These are phyloP conservation scores for Phyllotis vaccarum DNA, from an alignment of 2,797 vertebrate species.

Conservation along the genomic window DNA sequence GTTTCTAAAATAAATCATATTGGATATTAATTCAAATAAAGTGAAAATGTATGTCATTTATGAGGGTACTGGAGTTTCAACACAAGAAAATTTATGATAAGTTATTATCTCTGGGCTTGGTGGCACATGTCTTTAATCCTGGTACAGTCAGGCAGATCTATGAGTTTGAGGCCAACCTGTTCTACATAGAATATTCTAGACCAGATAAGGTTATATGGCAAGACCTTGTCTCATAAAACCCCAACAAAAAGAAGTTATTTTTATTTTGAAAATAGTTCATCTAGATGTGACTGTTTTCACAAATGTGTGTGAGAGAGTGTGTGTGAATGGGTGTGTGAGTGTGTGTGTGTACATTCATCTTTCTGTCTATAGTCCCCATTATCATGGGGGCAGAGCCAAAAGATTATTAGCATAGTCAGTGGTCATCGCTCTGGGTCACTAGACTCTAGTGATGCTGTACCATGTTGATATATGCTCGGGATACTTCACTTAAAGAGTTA, in stretches of 20 bases:
- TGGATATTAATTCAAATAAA: constrained; percentile 10
- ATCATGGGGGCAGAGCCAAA: neutral
- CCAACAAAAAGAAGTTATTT: neutral
- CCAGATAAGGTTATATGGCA: neutral
- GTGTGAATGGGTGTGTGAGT: too few relatives aligned
- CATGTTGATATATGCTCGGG: neutral
- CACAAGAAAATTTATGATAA: neutral
- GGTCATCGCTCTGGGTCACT: neutral
- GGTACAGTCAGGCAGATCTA: neutral
- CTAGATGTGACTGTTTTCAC: neutral
- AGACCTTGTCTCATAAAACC: neutral
- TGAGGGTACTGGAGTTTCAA: neutral
- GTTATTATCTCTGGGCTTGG: neutral
- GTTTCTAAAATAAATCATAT: neutral
- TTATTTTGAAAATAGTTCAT: neutral
- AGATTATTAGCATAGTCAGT: neutral
- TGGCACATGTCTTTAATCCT: neutral
- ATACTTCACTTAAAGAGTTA: neutral
- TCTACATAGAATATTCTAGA: neutral
- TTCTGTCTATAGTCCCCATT: neutral
- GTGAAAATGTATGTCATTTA: neutral
- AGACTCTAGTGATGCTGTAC: neutral
- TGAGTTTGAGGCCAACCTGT: neutral
- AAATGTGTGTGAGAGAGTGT: neutral
- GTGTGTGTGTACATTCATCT: neutral